Evolutionary conservation across 2,797 vertebrate genomes (phyloP), one percentile per base, ranked within the genome.

Genomic region (Hemitrygon akajei): DNA sequence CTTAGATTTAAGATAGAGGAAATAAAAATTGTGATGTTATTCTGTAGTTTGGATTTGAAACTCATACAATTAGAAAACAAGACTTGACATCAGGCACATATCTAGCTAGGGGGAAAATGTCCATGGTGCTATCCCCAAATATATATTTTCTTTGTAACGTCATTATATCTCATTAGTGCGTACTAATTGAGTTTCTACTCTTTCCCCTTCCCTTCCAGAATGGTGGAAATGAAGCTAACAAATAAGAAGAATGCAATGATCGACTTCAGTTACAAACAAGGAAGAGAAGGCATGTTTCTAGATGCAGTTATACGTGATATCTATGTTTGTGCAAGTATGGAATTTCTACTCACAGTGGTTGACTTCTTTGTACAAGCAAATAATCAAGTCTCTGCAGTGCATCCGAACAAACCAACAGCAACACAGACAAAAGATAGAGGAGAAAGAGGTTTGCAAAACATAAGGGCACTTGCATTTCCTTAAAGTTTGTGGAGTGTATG

Each of bases 281-380:
- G 97, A 37, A 97, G 97, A 94, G 98, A 99, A 10, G 96, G 97
- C 93, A 97, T 96, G 84, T 94, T 94, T 40, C 94, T 98, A 95
- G 97, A 98, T 93, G 96, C 97, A 14, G 81, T 98, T 95, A 96
- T 99, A 94, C 98, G 98, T 96, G 98, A 99, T 94, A 96, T 98
- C 91, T 99, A 99, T 94, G 96, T 99, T 87, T 99, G 99, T 95
- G 98, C 99, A 95, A 99, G 98, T 96, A 98, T 99, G 97, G 98
- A 99, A 96, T 99, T 99, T 96, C 96, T 99, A 93, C 96, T 97
- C 94, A 99, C 98, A 0, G 98, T 99, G 94, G 98, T 97, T 56
- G 97, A 98, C 95, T 96, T 99, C 94, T 99, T 99, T 94, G 95
- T 98, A 40, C 98, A 98, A 94, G 97, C 98, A 94, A 97, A 96